Evolutionary conservation across 2,113 vertebrate genomes (phyloP).

Genomic region (Astur gentilis): DNA sequence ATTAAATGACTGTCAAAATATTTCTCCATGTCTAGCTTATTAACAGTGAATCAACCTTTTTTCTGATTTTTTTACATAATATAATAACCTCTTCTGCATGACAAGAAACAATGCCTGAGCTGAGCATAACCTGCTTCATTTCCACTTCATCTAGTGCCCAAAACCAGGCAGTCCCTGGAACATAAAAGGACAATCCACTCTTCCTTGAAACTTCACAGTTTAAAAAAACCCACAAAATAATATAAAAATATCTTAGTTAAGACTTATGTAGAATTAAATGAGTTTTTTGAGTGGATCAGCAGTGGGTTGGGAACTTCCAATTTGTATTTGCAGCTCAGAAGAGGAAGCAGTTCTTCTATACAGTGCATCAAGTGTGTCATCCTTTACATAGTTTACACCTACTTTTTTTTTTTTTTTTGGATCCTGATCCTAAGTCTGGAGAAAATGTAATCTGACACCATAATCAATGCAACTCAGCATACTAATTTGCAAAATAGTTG

Average conservation of each 20-base stretch:
- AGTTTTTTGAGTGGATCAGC: not conserved
- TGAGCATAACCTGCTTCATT: not conserved
- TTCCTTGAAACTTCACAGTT: not conserved
- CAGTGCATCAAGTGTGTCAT: not conserved
- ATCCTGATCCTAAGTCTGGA: not conserved
- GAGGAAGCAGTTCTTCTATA: not conserved
- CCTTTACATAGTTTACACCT: not conserved
- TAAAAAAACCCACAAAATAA: not conserved
- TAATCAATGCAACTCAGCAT: not conserved
- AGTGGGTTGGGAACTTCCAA: fast-evolving
- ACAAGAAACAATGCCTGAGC: not conserved
- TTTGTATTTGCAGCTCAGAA: not conserved
- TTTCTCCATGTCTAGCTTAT: not conserved
- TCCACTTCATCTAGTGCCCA: not conserved
- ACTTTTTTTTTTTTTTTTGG: not conserved
- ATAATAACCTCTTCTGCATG: not conserved
- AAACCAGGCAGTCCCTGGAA: not conserved
- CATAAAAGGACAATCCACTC: not conserved
- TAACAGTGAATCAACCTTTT: not conserved
- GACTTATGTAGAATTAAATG: not conserved
- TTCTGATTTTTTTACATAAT: not conserved
- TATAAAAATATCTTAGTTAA: not conserved
- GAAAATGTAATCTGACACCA: not conserved
- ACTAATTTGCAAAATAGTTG: not conserved
- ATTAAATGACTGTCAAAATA: not conserved